Base-by-base conservation (phyloP, 2,113 vertebrate species). In the Hemiscyllium ocellatum region DNA sequence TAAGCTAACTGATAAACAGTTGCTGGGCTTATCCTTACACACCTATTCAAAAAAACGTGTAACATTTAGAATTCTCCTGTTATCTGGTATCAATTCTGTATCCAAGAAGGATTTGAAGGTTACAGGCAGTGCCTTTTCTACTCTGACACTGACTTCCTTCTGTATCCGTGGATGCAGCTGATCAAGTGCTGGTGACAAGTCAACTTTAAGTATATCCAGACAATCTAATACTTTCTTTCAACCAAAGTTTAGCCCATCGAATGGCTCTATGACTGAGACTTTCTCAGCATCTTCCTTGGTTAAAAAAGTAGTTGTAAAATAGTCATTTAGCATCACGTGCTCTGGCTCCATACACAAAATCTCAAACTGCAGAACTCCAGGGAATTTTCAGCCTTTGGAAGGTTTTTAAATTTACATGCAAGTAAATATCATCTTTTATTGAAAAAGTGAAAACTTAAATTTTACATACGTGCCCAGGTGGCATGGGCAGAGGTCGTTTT, bases 391-490 rank as follows among this genome's bases (percentile, higher is more conserved):
- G n/a, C 61, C 6, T 61, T 95, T 83, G 76, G 42, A 65, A 85
- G 20, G 13, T 66, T 68, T 65, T 95, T 70, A 56, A 95, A 47
- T n/a, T 83, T 78, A 50, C 42, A 95, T 17, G 50, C 13, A 50
- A 95, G 37, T 72, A 56, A 95, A 95, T 72, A 56, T 78, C 50
- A 78, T 83, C 78, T 83, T 47, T 83, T 7, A 52, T 80, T 37
- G 50, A 33, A 56, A 50, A 7, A 80, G 29, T 95, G 70, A 89
- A 95, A 66, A 86, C 61, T 86, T 24, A 66, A 85, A 87, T 29
- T 61, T 12, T 94, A 97, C 99, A 96, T 97, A 99, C 99, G 2
- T 99, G 99, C 91, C 98, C 99, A 47, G 98, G 98, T 3, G 99
- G 99, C 20, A 98, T 98, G 15, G 98, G 98, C 96, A 99, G 97